Base-by-base conservation (phyloP, 2,113 vertebrate genomes). In the Coturnix japonica region DNA sequence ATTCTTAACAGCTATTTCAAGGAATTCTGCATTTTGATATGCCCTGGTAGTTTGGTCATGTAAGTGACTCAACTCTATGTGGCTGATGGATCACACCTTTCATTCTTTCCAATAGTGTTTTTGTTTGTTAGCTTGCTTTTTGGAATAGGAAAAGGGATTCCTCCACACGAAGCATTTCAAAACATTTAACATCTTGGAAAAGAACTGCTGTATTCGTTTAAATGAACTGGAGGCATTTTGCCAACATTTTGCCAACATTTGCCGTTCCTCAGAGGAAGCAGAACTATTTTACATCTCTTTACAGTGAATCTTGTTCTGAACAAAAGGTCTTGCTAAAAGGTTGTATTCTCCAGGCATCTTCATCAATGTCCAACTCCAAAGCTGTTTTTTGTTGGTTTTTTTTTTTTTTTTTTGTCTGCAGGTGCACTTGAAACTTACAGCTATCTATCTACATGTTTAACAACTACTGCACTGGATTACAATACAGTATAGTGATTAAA, bases 61-160 rank as follows among this genome's bases (percentile, higher is more conserved):
- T 31, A 8, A 4, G 17, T 74, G 23, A 79, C 63, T 7, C 16
- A 63, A 33, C 2, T 26, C 13, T 30, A 78, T 33, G 28, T 65
- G 49, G 5, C 33, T 65, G 23, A 53, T 35, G 41, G 3, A 26
- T 7, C 28, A 31, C 23, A 5, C 4, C 5, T 2, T 6, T 3
- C 9, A 2, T 7, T 2, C 1, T 44, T 39, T 18, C 11, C 19
- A 16, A 53, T 3, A 53, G 30, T 4, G 6, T 56, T 56, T 5
- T 9, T n/a, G 18, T 20, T 57, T 31, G 23, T 22, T 47, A 30
- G 20, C 14, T 46, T 46, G 20, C 35, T 54, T n/a, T 26, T 9
- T 79, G 21, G 8, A 2, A 6, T 61, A 9, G 9, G 7, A 20
- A 39, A 79, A 16, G 28, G 23, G 59, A 84, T 72, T 1, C 12